Base-by-base conservation (phyloP, 2,888 invertebrate species). In the Eilema caniola region DNA sequence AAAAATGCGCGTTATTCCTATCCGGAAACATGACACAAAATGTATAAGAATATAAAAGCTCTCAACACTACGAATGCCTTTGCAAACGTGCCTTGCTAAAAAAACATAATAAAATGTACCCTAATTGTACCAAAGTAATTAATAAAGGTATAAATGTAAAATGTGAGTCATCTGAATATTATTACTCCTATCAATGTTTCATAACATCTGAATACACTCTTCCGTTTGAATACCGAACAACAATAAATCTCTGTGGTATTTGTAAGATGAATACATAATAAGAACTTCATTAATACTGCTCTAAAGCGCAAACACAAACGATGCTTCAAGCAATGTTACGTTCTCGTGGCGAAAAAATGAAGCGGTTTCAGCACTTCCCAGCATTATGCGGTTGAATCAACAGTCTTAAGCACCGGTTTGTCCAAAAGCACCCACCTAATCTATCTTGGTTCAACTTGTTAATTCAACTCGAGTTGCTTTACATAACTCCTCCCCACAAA, bases 381-480 rank as follows among this genome's bases (percentile, higher is more conserved):
- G 14, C 24, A 24, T 25, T 66, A 67, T 57, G 71, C 66, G 65
- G 65, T 72, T 66, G 65, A 80, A 71, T 75, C 67, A 72, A 77
- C 71, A 73, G 66, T 64, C 73, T 23, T 47, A 72, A 74, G 66
- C 67, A 64, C 56, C 24, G 59, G 70, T 72, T 76, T 67, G 69
- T 61, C 60, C 62, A 25, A 59, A 71, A 83, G 75, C 61, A 72
- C 41, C 67, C 74, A 75, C 66, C 74, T 74, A 78, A 74, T 78
- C 74, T 73, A 56, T 53, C 62, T 65, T 61, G 74, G 75, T 62
- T 47, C 60, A 83, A 81, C 64, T 81, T 81, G 74, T 73, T 78
- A 82, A 81, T 80, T 80, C 76, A 81, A 80, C 74, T 67, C 72
- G 56, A 76, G 71, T 78, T 78, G 81, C 74, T 78, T 74, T 74